Conservation (phyloP, 1,140 invertebrate species). For the Catajapyx aquilonaris region DNA sequence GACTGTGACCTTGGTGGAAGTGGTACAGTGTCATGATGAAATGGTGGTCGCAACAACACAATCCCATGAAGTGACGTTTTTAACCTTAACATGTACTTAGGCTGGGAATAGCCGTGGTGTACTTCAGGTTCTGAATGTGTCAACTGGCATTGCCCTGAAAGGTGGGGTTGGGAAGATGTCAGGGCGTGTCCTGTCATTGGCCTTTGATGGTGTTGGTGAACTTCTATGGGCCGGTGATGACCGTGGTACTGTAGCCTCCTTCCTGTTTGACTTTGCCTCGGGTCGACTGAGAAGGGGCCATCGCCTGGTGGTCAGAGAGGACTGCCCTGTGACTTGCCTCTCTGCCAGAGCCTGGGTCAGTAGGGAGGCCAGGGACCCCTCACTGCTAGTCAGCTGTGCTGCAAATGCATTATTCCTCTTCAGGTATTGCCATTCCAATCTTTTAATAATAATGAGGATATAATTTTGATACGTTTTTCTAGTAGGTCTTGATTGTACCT, state of each 20-base stretch:
- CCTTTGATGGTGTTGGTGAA: constrained; percentile 54
- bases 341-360: constrained; percentile 65
- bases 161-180: constrained; percentile 50
- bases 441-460: no score
- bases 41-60: neutral
- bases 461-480: no score
- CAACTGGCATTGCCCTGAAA: constrained; percentile 59
- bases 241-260: constrained; percentile 44
- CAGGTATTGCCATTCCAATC: no score
- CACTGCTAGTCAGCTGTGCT: constrained; percentile 52
- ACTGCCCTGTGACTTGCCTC: constrained; percentile 43
- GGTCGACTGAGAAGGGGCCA: constrained; percentile 49
- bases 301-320: constrained; percentile 34
- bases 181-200: constrained; percentile 47
- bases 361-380: constrained; percentile 48
- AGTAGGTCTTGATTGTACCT: no score
- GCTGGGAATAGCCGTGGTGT: constrained; percentile 54
- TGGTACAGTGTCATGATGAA: neutral
- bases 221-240: constrained; percentile 51
- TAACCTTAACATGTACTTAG: constrained; percentile 22
- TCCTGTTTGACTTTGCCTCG: constrained; percentile 43
- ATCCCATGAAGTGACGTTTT: constrained; percentile 5
- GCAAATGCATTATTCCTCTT: constrained; percentile 49
- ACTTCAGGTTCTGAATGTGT: constrained; percentile 62
- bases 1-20: no score